A percentile compares a stretch with the other conserved stretches of the same genome.
Conservation (phyloP, 2,888 invertebrate genomes). For the Drosophila sordidula region DNA sequence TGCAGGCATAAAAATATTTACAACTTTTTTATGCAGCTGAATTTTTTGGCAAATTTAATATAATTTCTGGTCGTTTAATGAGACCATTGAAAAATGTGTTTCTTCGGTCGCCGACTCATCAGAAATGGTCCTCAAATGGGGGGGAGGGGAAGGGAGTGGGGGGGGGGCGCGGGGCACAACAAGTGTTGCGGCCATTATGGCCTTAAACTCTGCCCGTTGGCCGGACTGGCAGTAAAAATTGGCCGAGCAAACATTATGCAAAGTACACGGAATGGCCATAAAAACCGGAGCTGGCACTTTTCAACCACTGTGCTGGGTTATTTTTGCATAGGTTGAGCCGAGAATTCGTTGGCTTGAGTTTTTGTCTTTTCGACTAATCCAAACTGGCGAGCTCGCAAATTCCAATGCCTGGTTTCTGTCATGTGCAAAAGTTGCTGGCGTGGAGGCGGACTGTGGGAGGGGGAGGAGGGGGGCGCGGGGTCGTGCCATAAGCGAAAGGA, state of each 20-base stretch:
- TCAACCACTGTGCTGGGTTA: conserved; percentile 58
- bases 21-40: conserved; percentile 76
- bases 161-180: conserved; percentile 31
- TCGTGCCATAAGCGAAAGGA: conserved; percentile 69
- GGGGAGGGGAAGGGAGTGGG: conserved; percentile 23
- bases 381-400: conserved; percentile 71
- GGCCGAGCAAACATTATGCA: conserved; percentile 72
- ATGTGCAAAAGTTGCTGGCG: conserved; percentile 64
- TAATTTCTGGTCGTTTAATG: conserved; percentile 80
- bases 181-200: conserved; percentile 72
- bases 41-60: conserved; percentile 74
- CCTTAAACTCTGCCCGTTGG: conserved; percentile 36
- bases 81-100: conserved; percentile 69
- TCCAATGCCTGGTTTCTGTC: conserved; percentile 77
- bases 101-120: conserved; percentile 49
- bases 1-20: conserved; percentile 80
- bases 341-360: conserved; percentile 54
- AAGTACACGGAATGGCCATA: conserved; percentile 58
- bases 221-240: conserved; percentile 64
- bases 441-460: conserved; percentile 1
- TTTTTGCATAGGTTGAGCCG: conserved; percentile 51
- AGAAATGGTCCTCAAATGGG: conserved; percentile 28
- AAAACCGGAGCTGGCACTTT: conserved; percentile 27
- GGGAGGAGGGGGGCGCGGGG: neutral
- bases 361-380: conserved; percentile 76